phyloP scores from a whole-genome alignment of 2,888 invertebrate species.

The Agrilus cyanescens region DNA sequence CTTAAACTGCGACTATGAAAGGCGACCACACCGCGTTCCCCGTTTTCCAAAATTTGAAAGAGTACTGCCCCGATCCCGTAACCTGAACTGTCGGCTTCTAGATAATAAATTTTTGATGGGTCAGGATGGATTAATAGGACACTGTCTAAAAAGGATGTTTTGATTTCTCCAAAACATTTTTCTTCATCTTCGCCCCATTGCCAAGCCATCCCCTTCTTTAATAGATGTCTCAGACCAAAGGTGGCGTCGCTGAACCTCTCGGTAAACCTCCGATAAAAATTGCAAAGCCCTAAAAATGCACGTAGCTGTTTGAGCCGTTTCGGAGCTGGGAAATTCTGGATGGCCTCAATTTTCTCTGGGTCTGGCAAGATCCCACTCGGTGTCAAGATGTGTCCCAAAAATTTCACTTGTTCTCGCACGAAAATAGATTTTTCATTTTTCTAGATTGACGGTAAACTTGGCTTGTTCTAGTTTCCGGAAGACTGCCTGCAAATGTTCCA shows the following conservation, averaged over 20 bases:
- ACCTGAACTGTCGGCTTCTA: slow-evolving; percentile 9
- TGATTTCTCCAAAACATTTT: slow-evolving; percentile 4
- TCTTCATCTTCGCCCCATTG: slow-evolving; percentile 7
- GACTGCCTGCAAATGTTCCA: no score
- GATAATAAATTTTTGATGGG: background rate
- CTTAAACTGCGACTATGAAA: no score
- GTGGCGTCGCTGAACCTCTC: slow-evolving; percentile 7
- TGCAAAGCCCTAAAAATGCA: slow-evolving; percentile 15
- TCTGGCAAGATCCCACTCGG: slow-evolving; percentile 11
- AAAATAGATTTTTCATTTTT: no score
- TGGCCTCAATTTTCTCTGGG: slow-evolving; percentile 10
- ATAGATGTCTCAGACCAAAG: slow-evolving; percentile 6
- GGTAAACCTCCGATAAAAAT: slow-evolving; percentile 13
- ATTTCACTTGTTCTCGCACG: no score
- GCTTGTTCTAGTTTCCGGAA: no score
- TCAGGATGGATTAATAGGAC: slow-evolving; percentile 8
- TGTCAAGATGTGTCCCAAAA: no score
- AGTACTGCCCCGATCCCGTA: slow-evolving; percentile 8
- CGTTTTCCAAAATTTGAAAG: no score
- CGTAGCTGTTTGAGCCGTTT: slow-evolving; percentile 13
- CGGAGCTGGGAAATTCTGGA: slow-evolving; percentile 13
- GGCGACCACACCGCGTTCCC: no score
- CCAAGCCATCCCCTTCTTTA: slow-evolving; percentile 11
- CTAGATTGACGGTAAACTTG: no score
- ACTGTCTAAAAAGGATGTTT: slow-evolving; percentile 6